Percentiles rank a stretch among this genome's conserved stretches.
Conservation (phyloP, 23 tunicate species). For the Diplosoma virens region DNA sequence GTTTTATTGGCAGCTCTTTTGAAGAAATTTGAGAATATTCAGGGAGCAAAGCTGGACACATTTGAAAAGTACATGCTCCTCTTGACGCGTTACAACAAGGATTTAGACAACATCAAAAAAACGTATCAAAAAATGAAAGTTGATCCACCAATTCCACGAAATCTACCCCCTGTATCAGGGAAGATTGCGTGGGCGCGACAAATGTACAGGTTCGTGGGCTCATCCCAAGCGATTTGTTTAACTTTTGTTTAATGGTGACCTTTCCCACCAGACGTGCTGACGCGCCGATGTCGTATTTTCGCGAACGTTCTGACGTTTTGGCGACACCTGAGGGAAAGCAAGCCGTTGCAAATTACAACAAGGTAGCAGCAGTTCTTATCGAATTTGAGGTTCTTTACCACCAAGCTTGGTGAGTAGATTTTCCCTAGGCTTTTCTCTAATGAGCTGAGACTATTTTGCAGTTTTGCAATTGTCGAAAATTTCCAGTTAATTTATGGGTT, state of each 20-base stretch:
- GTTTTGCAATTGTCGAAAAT: too few species aligned
- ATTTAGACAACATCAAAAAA: slow-evolving; percentile 63
- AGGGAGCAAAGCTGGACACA: slow-evolving; percentile 58
- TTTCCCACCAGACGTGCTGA: slow-evolving; percentile 27
- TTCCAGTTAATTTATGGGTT: too few species aligned
- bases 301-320: slow-evolving; percentile 43
- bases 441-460: too few species aligned
- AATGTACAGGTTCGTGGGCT: slow-evolving; percentile 50
- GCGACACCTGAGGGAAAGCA: slow-evolving; percentile 55
- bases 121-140: slow-evolving; percentile 81
- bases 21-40: slow-evolving; percentile 49
- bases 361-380: slow-evolving; percentile 59
- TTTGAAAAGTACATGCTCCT: slow-evolving; percentile 59
- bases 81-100: slow-evolving; percentile 38
- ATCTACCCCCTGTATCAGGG: slow-evolving; percentile 77
- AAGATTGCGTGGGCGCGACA: slow-evolving; percentile 80
- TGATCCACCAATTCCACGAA: slow-evolving; percentile 74
- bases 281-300: slow-evolving; percentile 49
- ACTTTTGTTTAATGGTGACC: not conserved
- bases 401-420: slow-evolving; percentile 68
- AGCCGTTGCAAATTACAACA: slow-evolving; percentile 55
- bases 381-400: slow-evolving; percentile 87
- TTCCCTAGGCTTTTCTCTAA: too few species aligned
- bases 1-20: slow-evolving; percentile 11
- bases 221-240: not conserved